Percentiles rank a stretch among this genome's conserved stretches.
phyloP scores from a whole-genome alignment of 37 sponge, comb jelly and placozoan genomes.

The Haliclona indistincta region DNA sequence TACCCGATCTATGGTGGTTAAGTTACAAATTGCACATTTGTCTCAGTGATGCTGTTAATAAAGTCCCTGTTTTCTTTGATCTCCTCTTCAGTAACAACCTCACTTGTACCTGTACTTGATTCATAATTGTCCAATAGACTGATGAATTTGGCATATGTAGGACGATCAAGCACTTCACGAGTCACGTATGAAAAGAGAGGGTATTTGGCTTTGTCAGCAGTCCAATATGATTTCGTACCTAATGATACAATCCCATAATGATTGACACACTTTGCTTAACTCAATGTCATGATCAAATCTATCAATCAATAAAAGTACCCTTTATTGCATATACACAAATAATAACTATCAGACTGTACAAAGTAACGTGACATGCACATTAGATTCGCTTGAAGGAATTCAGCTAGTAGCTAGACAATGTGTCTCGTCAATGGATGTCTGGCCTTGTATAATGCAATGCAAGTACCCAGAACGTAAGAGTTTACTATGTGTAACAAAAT shows the following conservation, averaged over 20 bases:
- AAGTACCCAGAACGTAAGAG: too few species aligned
- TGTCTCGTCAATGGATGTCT: too few species aligned
- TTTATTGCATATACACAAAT: too few species aligned
- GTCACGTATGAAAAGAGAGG: conserved; percentile 77
- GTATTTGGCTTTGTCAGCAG: conserved; percentile 64
- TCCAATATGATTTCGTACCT: conserved; percentile 65
- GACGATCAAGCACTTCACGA: conserved; percentile 55
- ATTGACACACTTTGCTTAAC: conserved; percentile 52
- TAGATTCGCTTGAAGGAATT: too few species aligned
- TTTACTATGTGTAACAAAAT: too few species aligned
- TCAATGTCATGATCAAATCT: conserved; percentile 33
- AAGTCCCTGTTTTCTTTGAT: conserved; percentile 77
- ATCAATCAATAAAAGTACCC: too few species aligned
- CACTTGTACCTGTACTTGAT: conserved; percentile 57
- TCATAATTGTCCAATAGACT: conserved; percentile 94
- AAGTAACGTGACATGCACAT: too few species aligned
- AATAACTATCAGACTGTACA: too few species aligned
- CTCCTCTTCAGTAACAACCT: conserved; percentile 82
- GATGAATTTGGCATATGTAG: conserved; percentile 81
- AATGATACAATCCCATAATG: conserved; percentile 55
- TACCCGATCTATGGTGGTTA: neutral
- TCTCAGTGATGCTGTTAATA: conserved; percentile 69
- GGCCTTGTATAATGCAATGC: too few species aligned
- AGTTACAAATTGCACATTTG: conserved; percentile 24
- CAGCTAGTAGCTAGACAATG: too few species aligned